These are phyloP conservation scores for Mohoua ochrocephala DNA, from an alignment of 2,113 vertebrate genomes.

Conservation along the genomic window DNA sequence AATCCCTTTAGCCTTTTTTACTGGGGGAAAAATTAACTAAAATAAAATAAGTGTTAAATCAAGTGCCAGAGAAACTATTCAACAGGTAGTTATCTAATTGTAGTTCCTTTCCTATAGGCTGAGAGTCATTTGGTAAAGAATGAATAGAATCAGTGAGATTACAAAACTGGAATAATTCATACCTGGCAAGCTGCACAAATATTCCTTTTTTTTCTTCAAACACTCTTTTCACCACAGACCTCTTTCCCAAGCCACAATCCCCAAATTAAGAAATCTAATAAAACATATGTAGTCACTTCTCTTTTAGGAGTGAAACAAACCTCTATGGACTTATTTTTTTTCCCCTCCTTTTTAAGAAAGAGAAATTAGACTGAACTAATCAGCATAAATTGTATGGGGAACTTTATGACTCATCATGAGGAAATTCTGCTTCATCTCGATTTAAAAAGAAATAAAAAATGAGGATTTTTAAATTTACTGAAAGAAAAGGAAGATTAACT, in stretches of 20 bases:
- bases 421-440: conserved; percentile 44
- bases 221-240: background rate
- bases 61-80: background rate
- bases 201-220: background rate
- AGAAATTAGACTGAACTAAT: conserved; percentile 59
- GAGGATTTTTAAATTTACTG: conserved; percentile 41
- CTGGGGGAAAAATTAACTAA: background rate
- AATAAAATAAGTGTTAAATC: background rate
- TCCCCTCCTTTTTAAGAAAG: background rate
- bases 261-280: conserved; percentile 33
- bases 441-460: conserved; percentile 46
- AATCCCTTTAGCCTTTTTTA: background rate
- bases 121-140: background rate
- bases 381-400: background rate
- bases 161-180: background rate
- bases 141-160: background rate
- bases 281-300: background rate
- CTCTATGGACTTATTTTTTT: background rate
- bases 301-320: background rate
- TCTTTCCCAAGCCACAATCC: background rate
- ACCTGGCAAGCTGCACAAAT: background rate
- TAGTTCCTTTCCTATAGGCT: background rate
- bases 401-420: conserved; percentile 2
- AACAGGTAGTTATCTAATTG: background rate
- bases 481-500: conserved; percentile 67